Evolutionary conservation across 1,140 invertebrate genomes (phyloP).

Genomic region (Cotesia chilonis): DNA sequence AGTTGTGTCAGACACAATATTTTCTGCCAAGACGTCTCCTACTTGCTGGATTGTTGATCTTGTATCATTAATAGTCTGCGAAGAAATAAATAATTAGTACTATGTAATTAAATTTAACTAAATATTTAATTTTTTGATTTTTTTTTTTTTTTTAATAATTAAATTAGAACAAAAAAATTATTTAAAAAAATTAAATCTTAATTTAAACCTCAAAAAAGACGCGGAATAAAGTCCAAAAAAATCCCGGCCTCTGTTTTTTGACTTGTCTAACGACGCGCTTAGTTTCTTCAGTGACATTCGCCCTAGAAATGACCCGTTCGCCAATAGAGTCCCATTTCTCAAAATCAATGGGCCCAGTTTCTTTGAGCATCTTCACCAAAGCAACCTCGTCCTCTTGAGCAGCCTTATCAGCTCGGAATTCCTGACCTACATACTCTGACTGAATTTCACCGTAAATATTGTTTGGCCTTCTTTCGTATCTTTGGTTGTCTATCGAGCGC

Average conservation of each 20-base stretch:
- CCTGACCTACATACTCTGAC: neutral
- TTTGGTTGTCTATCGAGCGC: neutral
- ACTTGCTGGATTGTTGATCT: slow-evolving; percentile 62
- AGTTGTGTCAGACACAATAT: slow-evolving; percentile 53
- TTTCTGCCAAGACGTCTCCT: slow-evolving; percentile 53
- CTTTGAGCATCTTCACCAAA: slow-evolving; percentile 13
- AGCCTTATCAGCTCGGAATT: neutral
- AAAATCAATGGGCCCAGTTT: slow-evolving; percentile 16
- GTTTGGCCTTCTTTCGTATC: neutral
- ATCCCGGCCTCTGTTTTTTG: slow-evolving; percentile 59
- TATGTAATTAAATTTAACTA: no score
- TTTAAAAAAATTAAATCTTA: slow-evolving; percentile 5
- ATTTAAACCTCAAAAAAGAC: slow-evolving; percentile 59
- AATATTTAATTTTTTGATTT: no score
- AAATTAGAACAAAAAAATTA: no score
- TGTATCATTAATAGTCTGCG: slow-evolving; percentile 65
- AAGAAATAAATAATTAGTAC: neutral
- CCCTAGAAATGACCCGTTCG: slow-evolving; percentile 30
- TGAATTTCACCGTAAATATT: slow-evolving; percentile 6
- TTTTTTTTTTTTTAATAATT: no score
- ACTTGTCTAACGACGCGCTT: slow-evolving; percentile 53
- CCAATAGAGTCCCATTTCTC: slow-evolving; percentile 34
- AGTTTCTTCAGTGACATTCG: slow-evolving; percentile 40
- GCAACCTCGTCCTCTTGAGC: slow-evolving; percentile 29
- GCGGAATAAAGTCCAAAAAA: slow-evolving; percentile 64